Percentiles rank a stretch among this genome's conserved stretches.
Conservation (phyloP, 2,113 vertebrate species). For the Microcebus tavaratra region DNA sequence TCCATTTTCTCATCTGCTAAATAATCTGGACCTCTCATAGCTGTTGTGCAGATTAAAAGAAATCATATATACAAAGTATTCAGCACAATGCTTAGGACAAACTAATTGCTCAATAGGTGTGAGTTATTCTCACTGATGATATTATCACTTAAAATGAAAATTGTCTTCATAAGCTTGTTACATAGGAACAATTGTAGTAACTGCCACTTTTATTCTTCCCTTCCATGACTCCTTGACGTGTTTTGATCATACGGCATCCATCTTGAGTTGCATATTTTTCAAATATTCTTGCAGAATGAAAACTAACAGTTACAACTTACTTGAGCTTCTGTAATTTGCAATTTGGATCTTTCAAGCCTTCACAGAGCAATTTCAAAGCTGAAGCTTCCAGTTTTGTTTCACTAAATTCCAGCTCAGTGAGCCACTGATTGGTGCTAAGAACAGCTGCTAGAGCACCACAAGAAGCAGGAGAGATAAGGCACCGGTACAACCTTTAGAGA, state of each 20-base stretch:
- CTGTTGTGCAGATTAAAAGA: not conserved
- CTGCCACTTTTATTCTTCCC: not conserved
- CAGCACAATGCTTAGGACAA: not conserved
- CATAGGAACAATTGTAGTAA: not conserved
- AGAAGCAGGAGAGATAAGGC: constrained; percentile 50
- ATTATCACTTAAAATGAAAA: constrained; percentile 2
- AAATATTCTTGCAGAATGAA: constrained; percentile 21
- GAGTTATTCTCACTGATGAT: not conserved
- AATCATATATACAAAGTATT: not conserved
- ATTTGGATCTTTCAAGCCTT: constrained; percentile 54
- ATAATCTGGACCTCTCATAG: constrained; percentile 16
- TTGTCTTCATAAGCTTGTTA: not conserved
- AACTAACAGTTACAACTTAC: constrained; percentile 59
- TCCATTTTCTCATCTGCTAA: constrained; percentile 44
- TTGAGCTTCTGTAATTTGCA: constrained; percentile 62
- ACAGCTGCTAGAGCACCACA: constrained; percentile 25
- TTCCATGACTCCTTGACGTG: not conserved
- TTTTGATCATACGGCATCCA: not conserved
- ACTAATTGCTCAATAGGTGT: not conserved
- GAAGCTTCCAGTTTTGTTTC: constrained; percentile 56
- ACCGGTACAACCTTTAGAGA: constrained; percentile 12
- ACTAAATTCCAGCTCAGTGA: constrained; percentile 57
- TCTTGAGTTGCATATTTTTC: not conserved
- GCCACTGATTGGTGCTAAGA: constrained; percentile 33
- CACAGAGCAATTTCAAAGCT: constrained; percentile 57